Conservation (phyloP, 2,113 vertebrate genomes). For the Laticauda colubrina region DNA sequence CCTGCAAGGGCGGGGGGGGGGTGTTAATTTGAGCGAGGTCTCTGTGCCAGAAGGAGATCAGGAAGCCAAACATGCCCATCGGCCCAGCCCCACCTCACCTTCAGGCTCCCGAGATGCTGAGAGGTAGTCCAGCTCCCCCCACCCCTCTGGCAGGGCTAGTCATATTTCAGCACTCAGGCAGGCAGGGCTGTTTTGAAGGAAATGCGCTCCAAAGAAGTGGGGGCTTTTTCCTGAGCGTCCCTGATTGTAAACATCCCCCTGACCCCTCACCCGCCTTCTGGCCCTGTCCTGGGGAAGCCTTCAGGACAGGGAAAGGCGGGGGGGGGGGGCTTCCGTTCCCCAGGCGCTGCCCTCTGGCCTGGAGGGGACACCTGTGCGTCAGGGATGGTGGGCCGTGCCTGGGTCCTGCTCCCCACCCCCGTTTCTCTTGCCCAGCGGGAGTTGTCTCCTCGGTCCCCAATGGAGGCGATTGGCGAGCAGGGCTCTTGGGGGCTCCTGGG, state of each 20-base stretch:
- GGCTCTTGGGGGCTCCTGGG: neutral
- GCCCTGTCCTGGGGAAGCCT: neutral
- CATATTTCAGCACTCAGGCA: neutral
- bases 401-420: neutral
- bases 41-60: neutral
- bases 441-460: neutral
- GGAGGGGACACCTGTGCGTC: neutral
- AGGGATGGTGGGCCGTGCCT: neutral
- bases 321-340: neutral
- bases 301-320: neutral
- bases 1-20: neutral
- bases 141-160: neutral
- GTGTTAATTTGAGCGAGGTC: neutral
- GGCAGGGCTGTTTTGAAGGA: slow-evolving; percentile 28
- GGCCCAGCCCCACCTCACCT: neutral
- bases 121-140: neutral
- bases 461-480: neutral
- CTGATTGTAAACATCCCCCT: slow-evolving; percentile 21
- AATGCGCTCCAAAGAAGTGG: neutral
- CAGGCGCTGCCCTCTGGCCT: neutral
- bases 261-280: neutral
- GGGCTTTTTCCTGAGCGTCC: neutral
- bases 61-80: neutral
- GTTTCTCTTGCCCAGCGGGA: neutral
- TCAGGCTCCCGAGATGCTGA: neutral